Evolutionary conservation across 2,888 invertebrate genomes (phyloP).

Genomic region (Vanessa cardui): DNA sequence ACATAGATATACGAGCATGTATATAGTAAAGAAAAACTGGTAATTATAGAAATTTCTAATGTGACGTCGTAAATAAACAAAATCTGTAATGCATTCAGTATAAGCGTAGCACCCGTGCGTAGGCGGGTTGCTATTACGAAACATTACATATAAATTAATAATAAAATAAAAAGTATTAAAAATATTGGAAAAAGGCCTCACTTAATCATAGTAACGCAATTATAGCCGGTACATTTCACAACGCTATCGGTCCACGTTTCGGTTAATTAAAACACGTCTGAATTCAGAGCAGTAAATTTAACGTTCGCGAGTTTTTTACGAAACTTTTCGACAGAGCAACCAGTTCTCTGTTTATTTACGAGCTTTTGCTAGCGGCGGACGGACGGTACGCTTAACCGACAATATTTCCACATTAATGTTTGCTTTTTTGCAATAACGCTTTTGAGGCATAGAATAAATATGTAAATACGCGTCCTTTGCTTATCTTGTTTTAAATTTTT

Average conservation of each 20-base stretch:
- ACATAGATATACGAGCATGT: no score
- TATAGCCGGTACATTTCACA: constrained; percentile 45
- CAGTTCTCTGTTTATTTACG: constrained; percentile 81
- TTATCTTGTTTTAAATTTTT: constrained; percentile 2
- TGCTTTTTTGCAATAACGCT: constrained; percentile 63
- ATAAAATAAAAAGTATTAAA: neutral
- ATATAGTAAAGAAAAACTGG: no score
- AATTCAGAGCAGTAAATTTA: constrained; percentile 77
- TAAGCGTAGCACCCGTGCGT: no score
- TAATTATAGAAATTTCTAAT: no score
- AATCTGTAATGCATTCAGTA: no score
- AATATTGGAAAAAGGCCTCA: constrained; percentile 11
- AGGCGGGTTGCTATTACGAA: no score
- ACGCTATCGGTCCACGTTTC: constrained; percentile 54
- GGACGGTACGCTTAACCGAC: constrained; percentile 68
- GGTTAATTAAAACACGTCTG: constrained; percentile 79
- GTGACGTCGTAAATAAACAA: no score
- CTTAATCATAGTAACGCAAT: constrained; percentile 41
- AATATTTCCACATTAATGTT: constrained; percentile 53
- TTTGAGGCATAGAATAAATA: constrained; percentile 55
- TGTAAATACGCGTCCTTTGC: constrained; percentile 5
- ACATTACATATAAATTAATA: neutral
- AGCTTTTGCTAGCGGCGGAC: constrained; percentile 71
- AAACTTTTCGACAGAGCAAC: constrained; percentile 79
- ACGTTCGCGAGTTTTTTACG: constrained; percentile 67